Evolutionary conservation across 2,113 vertebrate genomes (phyloP).

Genomic region (Eudyptes chrysolophus): DNA sequence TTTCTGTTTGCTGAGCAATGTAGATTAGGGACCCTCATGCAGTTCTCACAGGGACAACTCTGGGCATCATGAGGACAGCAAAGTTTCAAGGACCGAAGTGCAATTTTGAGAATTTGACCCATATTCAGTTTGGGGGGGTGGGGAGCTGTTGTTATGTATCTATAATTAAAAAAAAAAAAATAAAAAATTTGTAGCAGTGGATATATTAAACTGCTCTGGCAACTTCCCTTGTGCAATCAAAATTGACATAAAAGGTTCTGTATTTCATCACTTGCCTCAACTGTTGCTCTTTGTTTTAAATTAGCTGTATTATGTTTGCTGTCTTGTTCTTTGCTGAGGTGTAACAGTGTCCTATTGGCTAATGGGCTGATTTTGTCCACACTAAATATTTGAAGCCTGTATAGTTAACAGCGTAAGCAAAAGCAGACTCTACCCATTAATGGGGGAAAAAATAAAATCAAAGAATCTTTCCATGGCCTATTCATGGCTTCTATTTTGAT

Average conservation of each 20-base stretch:
- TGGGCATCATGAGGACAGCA: neutral
- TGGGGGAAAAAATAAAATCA: neutral
- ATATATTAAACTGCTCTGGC: neutral
- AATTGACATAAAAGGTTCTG: neutral
- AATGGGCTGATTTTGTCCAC: neutral
- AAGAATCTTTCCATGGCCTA: neutral
- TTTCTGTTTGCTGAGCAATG: neutral
- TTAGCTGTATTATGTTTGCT: neutral
- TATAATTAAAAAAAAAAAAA: neutral
- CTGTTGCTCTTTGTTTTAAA: neutral
- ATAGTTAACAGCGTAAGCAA: neutral
- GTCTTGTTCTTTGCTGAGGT: neutral
- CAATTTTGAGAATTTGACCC: neutral
- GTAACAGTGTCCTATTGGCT: neutral
- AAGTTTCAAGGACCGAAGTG: neutral
- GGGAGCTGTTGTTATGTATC: neutral
- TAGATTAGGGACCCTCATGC: neutral
- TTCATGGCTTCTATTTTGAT: neutral
- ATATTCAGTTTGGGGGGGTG: neutral
- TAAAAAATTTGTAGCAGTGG: neutral
- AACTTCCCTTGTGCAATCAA: neutral
- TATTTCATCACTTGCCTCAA: neutral
- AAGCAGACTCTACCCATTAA: neutral
- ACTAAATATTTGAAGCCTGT: neutral
- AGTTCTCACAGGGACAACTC: neutral